These are phyloP conservation scores for Lasioglossum calceatum DNA, from an alignment of 2,888 invertebrate genomes.

Conservation along the genomic window DNA sequence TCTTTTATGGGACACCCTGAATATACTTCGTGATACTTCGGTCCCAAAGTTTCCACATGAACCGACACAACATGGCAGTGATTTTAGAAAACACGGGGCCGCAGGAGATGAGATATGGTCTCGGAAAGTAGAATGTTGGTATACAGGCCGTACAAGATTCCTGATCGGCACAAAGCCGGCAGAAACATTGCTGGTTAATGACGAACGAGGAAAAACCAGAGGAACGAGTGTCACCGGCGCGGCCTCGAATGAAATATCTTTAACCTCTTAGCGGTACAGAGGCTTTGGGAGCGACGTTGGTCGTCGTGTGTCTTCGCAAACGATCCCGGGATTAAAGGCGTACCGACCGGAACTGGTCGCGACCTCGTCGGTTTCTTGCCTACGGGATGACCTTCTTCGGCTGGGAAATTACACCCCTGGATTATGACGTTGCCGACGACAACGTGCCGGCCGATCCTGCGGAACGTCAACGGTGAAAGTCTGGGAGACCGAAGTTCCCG, in stretches of 20 bases:
- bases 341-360: constrained; percentile 42
- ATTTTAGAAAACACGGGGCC: neutral
- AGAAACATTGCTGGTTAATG: constrained; percentile 24
- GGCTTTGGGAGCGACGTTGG: constrained; percentile 10
- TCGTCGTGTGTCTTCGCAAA: constrained; percentile 34
- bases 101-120: neutral
- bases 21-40: neutral
- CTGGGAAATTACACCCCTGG: constrained; percentile 50
- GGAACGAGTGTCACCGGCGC: constrained; percentile 18
- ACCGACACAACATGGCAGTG: neutral
- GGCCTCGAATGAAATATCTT: constrained; percentile 45
- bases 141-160: neutral
- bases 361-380: constrained; percentile 45
- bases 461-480: constrained; percentile 14
- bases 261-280: constrained; percentile 47
- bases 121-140: neutral
- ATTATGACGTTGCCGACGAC: constrained; percentile 50
- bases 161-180: neutral
- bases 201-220: constrained; percentile 23
- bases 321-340: constrained; percentile 61
- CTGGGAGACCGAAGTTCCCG: neutral
- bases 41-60: neutral
- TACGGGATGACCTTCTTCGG: constrained; percentile 36
- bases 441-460: constrained; percentile 32
- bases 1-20: too few relatives aligned